Evolutionary conservation across 30 jellyfish, hydroid and myxozoan species (phyloP).

Genomic region (Hydra vulgaris): DNA sequence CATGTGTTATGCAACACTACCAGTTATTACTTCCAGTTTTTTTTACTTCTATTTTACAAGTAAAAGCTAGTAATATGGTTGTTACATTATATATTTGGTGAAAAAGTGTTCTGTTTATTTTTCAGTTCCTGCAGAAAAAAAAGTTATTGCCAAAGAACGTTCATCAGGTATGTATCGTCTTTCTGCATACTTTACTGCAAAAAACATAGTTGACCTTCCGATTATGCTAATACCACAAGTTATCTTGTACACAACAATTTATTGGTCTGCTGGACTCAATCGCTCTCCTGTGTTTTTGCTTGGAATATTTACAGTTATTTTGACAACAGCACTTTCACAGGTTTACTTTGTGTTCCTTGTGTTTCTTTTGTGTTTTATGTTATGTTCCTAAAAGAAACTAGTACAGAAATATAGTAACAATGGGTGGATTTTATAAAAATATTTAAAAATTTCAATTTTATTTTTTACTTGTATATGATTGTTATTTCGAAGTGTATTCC

Average conservation of each 20-base stretch:
- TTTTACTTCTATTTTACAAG: no score
- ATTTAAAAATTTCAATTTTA: no score
- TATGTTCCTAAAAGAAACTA: no score
- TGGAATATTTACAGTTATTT: conserved; percentile 20
- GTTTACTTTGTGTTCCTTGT: neutral
- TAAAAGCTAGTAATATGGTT: no score
- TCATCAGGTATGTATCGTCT: conserved; percentile 79
- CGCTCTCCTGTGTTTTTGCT: conserved; percentile 32
- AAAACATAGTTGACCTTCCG: conserved; percentile 50
- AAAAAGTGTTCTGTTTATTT: neutral
- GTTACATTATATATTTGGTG: no score
- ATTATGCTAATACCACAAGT: conserved; percentile 36
- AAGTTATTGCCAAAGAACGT: conserved; percentile 48
- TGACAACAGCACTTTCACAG: conserved; percentile 42
- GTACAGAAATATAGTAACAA: no score
- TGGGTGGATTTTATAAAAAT: neutral
- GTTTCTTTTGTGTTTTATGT: neutral
- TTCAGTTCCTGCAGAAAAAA: conserved; percentile 49
- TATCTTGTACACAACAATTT: conserved; percentile 28
- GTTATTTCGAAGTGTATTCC: no score
- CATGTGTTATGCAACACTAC: no score
- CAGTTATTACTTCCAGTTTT: no score
- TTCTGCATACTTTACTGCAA: conserved; percentile 52
- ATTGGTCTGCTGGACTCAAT: conserved; percentile 62
- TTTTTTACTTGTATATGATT: no score